Conservation (phyloP, 35 echinoderm and acorn worm species). For the Lytechinus variegatus region DNA sequence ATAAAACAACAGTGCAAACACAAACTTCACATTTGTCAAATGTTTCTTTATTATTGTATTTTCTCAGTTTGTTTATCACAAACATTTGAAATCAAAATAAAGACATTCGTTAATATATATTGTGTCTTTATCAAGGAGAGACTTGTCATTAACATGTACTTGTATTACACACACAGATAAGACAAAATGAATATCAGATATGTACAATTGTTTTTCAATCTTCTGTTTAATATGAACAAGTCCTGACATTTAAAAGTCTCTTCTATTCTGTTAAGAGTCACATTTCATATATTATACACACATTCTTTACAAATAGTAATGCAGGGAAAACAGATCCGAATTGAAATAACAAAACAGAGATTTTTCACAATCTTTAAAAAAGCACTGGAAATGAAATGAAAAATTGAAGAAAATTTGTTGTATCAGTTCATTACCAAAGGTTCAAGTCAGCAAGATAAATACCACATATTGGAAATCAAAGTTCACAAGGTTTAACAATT, state of each 20-base stretch:
- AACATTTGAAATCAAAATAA: not conserved
- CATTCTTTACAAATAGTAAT: not conserved
- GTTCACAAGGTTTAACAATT: not conserved
- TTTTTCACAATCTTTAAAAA: not conserved
- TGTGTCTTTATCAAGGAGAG: not conserved
- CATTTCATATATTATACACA: not conserved
- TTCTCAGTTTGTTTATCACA: not conserved
- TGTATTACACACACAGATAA: not conserved
- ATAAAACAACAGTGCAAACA: not conserved
- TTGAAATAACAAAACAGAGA: not conserved
- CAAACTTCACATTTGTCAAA: not conserved
- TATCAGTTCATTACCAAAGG: not conserved
- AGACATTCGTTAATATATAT: not conserved
- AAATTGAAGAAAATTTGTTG: not conserved
- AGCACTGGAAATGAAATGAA: not conserved
- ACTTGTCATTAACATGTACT: not conserved
- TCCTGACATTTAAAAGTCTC: not conserved
- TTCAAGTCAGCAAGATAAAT: not conserved
- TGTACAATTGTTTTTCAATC: not conserved
- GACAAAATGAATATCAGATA: not conserved
- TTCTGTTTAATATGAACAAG: not conserved
- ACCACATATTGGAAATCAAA: not conserved
- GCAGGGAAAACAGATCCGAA: not conserved
- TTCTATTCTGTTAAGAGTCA: not conserved
- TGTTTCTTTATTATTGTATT: not conserved